These are phyloP conservation scores for Crotalus horridus DNA, from an alignment of 2,113 vertebrate species.

Conservation along the genomic window DNA sequence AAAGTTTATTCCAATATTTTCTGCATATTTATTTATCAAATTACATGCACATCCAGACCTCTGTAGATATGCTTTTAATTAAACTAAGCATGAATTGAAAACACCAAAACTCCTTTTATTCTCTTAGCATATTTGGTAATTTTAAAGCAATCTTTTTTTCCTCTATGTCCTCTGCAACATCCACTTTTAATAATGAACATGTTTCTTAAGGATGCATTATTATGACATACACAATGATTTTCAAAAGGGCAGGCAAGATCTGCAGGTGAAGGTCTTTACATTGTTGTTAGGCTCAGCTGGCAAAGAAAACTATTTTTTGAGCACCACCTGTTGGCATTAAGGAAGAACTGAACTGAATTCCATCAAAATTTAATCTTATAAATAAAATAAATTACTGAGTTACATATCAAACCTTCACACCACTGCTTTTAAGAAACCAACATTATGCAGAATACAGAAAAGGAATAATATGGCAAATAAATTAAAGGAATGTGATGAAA, in stretches of 20 bases:
- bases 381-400: not conserved
- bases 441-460: not conserved
- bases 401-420: not conserved
- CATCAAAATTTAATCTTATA: not conserved
- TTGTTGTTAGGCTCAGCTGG: not conserved
- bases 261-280: not conserved
- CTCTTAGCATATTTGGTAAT: not conserved
- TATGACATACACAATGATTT: not conserved
- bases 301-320: rapidly evolving
- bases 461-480: not conserved
- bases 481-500: not conserved
- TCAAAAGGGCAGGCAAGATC: not conserved
- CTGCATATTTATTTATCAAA: not conserved
- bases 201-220: not conserved
- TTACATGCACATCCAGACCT: not conserved
- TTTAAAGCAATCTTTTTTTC: not conserved
- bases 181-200: not conserved
- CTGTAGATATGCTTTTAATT: not conserved
- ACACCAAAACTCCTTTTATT: not conserved
- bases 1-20: not conserved
- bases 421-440: not conserved
- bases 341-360: not conserved
- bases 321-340: not conserved
- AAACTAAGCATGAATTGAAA: not conserved
- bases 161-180: not conserved